A percentile compares a stretch with the other conserved stretches of the same genome.
phyloP scores from a whole-genome alignment of 2,888 invertebrate species.

The Lepidonotus clava region DNA sequence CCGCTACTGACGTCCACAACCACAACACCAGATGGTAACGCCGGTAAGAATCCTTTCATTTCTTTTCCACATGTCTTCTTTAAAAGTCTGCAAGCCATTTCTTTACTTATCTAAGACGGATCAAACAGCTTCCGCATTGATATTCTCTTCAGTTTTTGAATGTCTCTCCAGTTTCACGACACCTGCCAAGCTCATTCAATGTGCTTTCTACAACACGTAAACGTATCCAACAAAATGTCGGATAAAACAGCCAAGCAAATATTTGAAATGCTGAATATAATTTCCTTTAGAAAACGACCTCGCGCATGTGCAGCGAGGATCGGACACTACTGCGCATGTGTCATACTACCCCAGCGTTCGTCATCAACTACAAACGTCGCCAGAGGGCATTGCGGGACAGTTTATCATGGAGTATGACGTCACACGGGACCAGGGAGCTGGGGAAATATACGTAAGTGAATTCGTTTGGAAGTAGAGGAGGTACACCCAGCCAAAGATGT shows the following conservation, averaged over 20 bases:
- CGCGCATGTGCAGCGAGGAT: slow-evolving; percentile 28
- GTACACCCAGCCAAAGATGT: too few relatives aligned
- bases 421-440: slow-evolving; percentile 68
- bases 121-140: too few relatives aligned
- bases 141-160: too few relatives aligned
- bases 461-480: too few relatives aligned
- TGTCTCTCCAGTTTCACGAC: too few relatives aligned
- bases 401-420: slow-evolving; percentile 75
- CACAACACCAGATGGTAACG: slow-evolving; percentile 17
- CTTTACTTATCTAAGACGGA: background rate
- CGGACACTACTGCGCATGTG: slow-evolving; percentile 15
- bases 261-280: too few relatives aligned
- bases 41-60: slow-evolving; percentile 16
- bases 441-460: slow-evolving; percentile 71
- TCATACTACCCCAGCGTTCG: slow-evolving; percentile 75
- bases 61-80: background rate
- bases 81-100: too few relatives aligned
- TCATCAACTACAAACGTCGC: slow-evolving; percentile 80
- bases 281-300: slow-evolving; percentile 20
- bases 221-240: too few relatives aligned
- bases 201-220: too few relatives aligned
- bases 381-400: slow-evolving; percentile 78
- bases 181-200: too few relatives aligned
- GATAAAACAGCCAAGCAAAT: too few relatives aligned
- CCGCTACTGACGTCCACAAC: slow-evolving; percentile 38